Base-by-base conservation (phyloP, 2,113 vertebrate genomes). In the Benthochromis sp. region DNA sequence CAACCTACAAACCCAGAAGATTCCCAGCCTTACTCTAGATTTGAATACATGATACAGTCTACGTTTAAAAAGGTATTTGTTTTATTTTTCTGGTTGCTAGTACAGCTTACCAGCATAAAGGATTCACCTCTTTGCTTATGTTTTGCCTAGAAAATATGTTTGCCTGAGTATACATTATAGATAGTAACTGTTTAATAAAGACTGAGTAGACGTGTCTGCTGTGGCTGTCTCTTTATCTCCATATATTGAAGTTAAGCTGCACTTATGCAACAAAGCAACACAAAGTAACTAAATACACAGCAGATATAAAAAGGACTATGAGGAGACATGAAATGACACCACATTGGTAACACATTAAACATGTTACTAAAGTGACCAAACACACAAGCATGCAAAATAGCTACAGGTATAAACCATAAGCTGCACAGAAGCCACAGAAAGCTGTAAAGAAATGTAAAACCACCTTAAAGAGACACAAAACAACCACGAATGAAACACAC, bases 1-100 rank as follows among this genome's bases (percentile, higher is more conserved):
- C 66, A 85, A 57, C 43, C 69, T 16, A 71, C 16, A 40, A 19
- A 76, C 89, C 79, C 29, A 47, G 54, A 89, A 91, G 83, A 85
- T 24, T 63, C 29, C 54, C 21, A 34, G 38, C 1, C 47, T 88
- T 34, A 76, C n/a, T 78, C 86, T 88, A 40, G 38, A 82, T 92
- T 89, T 88, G 53, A 90, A 91, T 86, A 86, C 79, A 82, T 9
- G 13, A 73, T 73, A 45, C 21, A 27, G 38, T 2, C n/a, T 27
- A 73, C 13, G 3, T 73, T 45, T 73, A 73, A 45, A 13, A 27
- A 45, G 8, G 40, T 14, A 40, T 43, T 45, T 7, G 8, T 66
- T 38, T 8, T 38, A 66, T 66, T 66, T 66, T 38, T 38, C 61
- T 66, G 11, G 19, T 66, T 66, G 61, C 7, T 8, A 13, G 34